Evolutionary conservation across 2,888 invertebrate species (phyloP).

Genomic region (Cephus sareptanus): DNA sequence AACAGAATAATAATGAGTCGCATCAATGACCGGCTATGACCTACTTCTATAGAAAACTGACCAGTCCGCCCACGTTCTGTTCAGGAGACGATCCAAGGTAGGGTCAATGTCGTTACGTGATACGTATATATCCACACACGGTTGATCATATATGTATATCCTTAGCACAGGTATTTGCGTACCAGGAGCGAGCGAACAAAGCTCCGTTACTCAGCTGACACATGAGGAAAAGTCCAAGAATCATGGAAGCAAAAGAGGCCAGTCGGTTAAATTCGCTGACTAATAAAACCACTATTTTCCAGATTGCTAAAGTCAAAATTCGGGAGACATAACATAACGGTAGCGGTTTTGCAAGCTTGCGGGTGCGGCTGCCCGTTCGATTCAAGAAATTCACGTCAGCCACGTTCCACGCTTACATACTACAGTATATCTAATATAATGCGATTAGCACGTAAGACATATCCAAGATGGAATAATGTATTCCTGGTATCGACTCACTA

Average conservation of each 20-base stretch:
- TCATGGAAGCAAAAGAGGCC: background rate
- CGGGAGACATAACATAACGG: background rate
- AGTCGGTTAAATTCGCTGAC: background rate
- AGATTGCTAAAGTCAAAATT: background rate
- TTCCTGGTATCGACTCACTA: background rate
- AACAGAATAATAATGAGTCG: background rate
- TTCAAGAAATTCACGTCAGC: background rate
- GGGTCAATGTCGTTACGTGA: conserved; percentile 57
- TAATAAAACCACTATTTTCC: background rate
- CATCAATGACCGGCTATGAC: conserved; percentile 53
- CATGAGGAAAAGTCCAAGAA: background rate
- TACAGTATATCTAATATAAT: background rate
- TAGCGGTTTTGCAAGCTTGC: background rate
- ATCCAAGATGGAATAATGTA: background rate
- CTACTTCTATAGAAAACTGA: conserved; percentile 56
- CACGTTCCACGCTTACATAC: background rate
- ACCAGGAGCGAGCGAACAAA: conserved; percentile 14
- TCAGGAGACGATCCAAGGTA: conserved; percentile 50
- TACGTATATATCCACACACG: conserved; percentile 11
- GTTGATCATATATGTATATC: background rate
- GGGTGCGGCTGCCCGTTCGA: background rate
- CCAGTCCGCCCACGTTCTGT: conserved; percentile 60
- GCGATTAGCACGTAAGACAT: background rate
- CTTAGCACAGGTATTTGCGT: conserved; percentile 33
- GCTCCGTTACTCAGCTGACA: conserved; percentile 43